These are phyloP conservation scores for Saccopteryx bilineata DNA, from an alignment of 2,113 vertebrate species.

Conservation along the genomic window DNA sequence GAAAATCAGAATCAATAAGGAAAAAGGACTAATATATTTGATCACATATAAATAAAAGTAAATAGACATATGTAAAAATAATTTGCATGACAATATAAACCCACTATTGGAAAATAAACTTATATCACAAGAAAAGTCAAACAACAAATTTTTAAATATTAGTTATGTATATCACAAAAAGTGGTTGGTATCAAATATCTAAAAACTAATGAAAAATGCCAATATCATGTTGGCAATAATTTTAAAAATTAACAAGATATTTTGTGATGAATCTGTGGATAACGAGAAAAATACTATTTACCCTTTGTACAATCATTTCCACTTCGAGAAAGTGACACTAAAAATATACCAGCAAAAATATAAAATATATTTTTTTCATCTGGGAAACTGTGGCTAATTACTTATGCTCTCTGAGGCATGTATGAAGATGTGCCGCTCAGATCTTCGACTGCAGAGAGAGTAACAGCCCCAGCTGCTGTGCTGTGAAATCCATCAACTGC, in stretches of 20 bases:
- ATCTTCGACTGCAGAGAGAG: background rate
- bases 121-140: background rate
- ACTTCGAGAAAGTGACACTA: background rate
- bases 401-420: background rate
- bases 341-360: slow-evolving; percentile 37
- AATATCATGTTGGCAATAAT: background rate
- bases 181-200: background rate
- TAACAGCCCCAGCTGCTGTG: background rate
- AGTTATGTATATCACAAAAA: background rate
- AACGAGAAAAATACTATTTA: background rate
- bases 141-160: slow-evolving; percentile 48
- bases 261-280: background rate
- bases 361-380: background rate
- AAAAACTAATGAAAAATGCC: background rate
- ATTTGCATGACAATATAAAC: slow-evolving; percentile 14
- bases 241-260: background rate
- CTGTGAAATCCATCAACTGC: background rate
- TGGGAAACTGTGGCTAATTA: slow-evolving; percentile 6
- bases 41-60: background rate
- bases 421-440: background rate
- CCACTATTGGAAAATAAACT: background rate
- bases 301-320: background rate
- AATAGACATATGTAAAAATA: background rate
- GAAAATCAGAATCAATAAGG: background rate
- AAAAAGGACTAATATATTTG: background rate